Conservation (phyloP, 2,888 invertebrate genomes). For the Drosophila siamana region DNA sequence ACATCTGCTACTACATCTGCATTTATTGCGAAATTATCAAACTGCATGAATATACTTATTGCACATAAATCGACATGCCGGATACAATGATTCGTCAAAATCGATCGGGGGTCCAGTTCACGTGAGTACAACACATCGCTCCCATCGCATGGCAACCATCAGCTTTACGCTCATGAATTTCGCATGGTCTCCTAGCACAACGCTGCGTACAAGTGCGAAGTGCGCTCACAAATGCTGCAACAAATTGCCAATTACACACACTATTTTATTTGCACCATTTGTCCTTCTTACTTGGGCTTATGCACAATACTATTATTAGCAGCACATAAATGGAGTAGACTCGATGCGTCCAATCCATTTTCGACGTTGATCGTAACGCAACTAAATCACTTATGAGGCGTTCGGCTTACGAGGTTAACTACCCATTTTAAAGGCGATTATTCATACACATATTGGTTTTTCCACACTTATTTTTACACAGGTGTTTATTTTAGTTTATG, state of each 20-base stretch:
- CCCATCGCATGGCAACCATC: neutral
- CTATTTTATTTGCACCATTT: neutral
- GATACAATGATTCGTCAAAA: no score
- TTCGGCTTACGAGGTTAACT: neutral
- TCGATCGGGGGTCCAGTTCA: neutral
- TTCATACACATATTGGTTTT: neutral
- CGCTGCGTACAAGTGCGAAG: neutral
- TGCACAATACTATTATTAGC: neutral
- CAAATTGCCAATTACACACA: neutral
- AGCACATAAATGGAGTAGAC: neutral
- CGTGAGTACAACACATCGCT: neutral
- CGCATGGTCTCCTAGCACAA: no score
- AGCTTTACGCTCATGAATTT: no score
- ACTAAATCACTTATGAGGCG: neutral
- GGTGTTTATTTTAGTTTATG: slow-evolving; percentile 45
- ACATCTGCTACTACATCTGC: no score
- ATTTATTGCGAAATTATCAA: neutral
- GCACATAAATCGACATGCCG: no score
- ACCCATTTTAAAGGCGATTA: neutral
- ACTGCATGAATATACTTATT: no score
- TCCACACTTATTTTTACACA: slow-evolving; percentile 9
- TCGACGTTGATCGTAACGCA: neutral
- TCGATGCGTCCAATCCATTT: neutral
- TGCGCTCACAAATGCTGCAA: neutral
- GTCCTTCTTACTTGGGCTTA: neutral